These are phyloP conservation scores for Trichonephila clavata DNA, from an alignment of 1,140 invertebrate species.

Conservation along the genomic window DNA sequence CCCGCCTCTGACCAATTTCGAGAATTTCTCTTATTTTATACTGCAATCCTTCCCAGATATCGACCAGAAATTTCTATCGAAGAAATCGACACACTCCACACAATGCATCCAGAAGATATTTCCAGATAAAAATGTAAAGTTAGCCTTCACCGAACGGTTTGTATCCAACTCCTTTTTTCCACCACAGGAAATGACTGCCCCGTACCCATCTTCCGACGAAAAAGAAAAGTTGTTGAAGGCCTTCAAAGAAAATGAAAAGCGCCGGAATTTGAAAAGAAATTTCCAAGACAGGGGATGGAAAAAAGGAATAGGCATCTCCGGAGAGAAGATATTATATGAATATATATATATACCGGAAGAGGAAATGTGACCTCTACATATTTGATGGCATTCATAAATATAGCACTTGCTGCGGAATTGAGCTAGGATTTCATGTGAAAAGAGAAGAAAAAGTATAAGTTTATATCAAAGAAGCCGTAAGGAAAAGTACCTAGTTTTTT, in stretches of 20 bases:
- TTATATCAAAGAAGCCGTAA: conserved; percentile 13
- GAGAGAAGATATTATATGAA: conserved; percentile 26
- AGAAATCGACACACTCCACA: neutral
- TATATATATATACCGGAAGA: conserved; percentile 36
- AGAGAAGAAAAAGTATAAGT: conserved; percentile 1
- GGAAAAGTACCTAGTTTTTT: neutral
- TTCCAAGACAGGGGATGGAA: neutral
- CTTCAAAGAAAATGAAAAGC: conserved; percentile 4
- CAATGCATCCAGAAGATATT: neutral
- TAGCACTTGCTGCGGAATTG: conserved; percentile 46
- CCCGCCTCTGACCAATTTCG: too few species aligned
- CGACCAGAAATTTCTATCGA: neutral
- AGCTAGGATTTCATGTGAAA: conserved; percentile 40
- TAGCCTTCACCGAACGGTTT: neutral
- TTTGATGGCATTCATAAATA: conserved; percentile 57
- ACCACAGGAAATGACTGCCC: conserved; percentile 22
- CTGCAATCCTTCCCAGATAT: neutral
- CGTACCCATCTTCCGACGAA: neutral
- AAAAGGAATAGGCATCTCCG: conserved; percentile 25
- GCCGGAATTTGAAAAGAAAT: neutral
- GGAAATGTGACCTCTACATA: conserved; percentile 56
- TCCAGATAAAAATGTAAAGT: conserved; percentile 6
- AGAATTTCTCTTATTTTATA: neutral
- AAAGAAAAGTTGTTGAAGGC: conserved; percentile 9
- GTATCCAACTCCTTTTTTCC: neutral